Conservation (phyloP, 92 coral and sea anemone genomes). For the Palythoa heliodiscus region DNA sequence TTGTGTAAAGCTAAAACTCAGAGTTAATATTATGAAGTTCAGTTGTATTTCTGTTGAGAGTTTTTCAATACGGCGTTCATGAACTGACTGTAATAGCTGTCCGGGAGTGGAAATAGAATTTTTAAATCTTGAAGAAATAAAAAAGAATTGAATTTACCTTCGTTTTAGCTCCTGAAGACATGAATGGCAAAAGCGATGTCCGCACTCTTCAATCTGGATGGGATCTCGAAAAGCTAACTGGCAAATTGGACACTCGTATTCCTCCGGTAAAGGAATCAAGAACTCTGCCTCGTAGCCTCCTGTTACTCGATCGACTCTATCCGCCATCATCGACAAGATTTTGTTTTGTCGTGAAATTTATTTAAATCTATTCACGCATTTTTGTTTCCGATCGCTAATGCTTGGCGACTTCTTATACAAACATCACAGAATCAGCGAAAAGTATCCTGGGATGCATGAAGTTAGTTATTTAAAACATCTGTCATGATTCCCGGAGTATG, state of each 20-base stretch:
- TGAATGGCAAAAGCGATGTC: slow-evolving; percentile 96
- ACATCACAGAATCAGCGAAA: not conserved
- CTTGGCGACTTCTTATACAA: not conserved
- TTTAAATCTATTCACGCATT: slow-evolving; percentile 17
- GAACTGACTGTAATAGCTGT: not conserved
- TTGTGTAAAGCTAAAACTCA: not conserved
- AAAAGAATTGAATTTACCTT: slow-evolving; percentile 53
- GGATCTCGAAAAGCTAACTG: slow-evolving; percentile 99
- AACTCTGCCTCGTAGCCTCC: slow-evolving; percentile 98
- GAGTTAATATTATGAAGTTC: not conserved
- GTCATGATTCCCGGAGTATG: too few species aligned
- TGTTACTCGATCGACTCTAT: slow-evolving; percentile 90
- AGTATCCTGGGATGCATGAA: not conserved
- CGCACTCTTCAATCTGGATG: slow-evolving; percentile 95
- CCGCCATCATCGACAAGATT: slow-evolving; percentile 72
- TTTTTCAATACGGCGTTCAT: not conserved
- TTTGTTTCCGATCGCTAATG: not conserved
- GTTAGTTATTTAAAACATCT: too few species aligned
- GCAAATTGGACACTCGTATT: slow-evolving; percentile 98
- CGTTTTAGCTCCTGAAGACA: slow-evolving; percentile 94
- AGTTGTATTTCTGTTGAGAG: not conserved
- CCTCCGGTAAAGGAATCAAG: slow-evolving; percentile 80
- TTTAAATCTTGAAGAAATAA: not conserved
- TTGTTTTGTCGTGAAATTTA: not conserved
- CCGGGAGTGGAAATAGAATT: not conserved